Conservation (phyloP, 1,140 invertebrate species). For the Phymastichus coffea region DNA sequence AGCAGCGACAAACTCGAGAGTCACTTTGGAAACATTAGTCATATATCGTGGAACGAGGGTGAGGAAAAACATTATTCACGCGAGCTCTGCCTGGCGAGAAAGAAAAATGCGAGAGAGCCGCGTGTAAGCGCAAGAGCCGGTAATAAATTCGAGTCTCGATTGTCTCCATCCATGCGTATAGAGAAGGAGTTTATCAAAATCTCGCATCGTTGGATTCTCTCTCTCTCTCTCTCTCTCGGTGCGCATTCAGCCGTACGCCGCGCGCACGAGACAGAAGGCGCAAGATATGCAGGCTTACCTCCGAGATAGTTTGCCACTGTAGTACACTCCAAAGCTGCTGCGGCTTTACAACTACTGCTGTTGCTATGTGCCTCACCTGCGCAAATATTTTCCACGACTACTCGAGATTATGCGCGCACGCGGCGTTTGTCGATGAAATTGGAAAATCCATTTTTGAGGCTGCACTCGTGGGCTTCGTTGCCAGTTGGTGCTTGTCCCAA, state of each 20-base stretch:
- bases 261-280: too few species aligned
- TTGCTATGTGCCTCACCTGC: neutral
- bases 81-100: too few species aligned
- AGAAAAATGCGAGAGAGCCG: neutral
- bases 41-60: neutral
- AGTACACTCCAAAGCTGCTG: too few species aligned
- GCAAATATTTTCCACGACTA: constrained; percentile 4
- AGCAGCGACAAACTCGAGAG: constrained; percentile 8
- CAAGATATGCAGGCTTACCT: too few species aligned
- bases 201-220: constrained; percentile 2
- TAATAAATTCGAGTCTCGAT: constrained; percentile 25
- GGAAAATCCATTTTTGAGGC: too few species aligned
- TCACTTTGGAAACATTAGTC: constrained; percentile 14
- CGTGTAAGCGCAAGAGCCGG: neutral
- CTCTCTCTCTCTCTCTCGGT: neutral
- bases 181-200: neutral
- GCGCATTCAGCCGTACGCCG: too few species aligned
- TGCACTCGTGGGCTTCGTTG: too few species aligned
- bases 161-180: constrained; percentile 11
- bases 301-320: too few species aligned
- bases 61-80: constrained; percentile 4
- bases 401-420: too few species aligned
- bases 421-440: too few species aligned
- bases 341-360: too few species aligned
- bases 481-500: too few species aligned